These are phyloP conservation scores for Trachemys scripta DNA, from an alignment of 2,113 vertebrate species.

Conservation along the genomic window DNA sequence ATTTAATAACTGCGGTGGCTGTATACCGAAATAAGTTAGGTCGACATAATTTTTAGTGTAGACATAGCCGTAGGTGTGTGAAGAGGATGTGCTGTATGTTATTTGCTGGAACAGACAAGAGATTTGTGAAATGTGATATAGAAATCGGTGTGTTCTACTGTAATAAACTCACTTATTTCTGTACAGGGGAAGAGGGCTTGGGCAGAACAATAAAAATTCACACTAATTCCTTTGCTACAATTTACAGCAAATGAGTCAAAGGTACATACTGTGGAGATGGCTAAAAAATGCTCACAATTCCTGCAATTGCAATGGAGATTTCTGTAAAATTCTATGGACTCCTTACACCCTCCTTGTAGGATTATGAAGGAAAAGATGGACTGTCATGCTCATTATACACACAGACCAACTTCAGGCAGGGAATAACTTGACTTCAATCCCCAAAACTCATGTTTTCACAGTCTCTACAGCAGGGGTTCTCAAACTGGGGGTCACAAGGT, in stretches of 20 bases:
- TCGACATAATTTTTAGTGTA: neutral
- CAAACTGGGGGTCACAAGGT: too few species aligned
- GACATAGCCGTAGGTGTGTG: neutral
- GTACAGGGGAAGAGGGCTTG: neutral
- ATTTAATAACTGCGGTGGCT: neutral
- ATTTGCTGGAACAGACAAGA: neutral
- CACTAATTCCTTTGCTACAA: neutral
- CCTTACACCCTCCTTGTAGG: neutral
- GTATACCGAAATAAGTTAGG: neutral
- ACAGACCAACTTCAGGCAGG: neutral
- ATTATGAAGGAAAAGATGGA: neutral
- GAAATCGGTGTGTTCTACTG: neutral
- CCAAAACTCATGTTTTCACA: neutral
- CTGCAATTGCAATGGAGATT: neutral
- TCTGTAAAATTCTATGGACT: neutral
- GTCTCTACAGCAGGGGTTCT: neutral
- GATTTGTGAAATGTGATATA: neutral
- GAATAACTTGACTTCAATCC: neutral
- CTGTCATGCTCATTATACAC: neutral
- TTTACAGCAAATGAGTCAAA: neutral
- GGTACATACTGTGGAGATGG: neutral
- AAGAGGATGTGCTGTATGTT: neutral
- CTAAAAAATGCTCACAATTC: neutral
- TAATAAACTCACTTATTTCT: neutral
- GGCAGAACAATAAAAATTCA: neutral